Evolutionary conservation across 2,113 vertebrate genomes (phyloP).

Genomic region (Pseudorhombus dupliciocellatus): DNA sequence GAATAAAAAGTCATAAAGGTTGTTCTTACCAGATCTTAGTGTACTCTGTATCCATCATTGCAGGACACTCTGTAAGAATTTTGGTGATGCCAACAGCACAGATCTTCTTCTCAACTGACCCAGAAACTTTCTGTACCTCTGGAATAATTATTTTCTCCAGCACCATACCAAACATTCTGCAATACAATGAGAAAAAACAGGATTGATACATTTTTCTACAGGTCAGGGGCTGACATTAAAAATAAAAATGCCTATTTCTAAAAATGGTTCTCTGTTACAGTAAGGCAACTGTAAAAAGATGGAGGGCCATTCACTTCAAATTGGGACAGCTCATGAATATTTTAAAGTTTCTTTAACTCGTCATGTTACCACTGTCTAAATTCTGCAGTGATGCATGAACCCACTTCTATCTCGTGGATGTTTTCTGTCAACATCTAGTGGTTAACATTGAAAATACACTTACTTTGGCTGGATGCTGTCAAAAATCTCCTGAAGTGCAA

Average conservation of each 20-base stretch:
- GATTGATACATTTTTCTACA: neutral
- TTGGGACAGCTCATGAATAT: neutral
- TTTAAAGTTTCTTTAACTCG: neutral
- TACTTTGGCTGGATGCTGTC: constrained; percentile 98
- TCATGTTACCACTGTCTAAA: neutral
- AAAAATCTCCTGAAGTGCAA: constrained; percentile 96
- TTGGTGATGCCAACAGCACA: constrained; percentile 98
- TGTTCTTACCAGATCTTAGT: constrained; percentile 94
- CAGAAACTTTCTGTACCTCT: constrained; percentile 98
- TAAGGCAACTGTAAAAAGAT: neutral
- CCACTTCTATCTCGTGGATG: too few species aligned
- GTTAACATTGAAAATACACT: constrained; percentile 62
- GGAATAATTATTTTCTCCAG: constrained; percentile 98
- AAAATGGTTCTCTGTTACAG: too few species aligned
- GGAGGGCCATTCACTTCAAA: neutral
- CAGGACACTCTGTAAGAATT: constrained; percentile 93
- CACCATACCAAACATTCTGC: constrained; percentile 99
- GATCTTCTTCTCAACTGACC: constrained; percentile 96
- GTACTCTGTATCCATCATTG: constrained; percentile 99
- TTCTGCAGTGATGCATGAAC: neutral
- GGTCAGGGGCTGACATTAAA: neutral
- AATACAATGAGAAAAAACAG: neutral
- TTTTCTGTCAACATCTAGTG: neutral
- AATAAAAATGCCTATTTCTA: too few species aligned
- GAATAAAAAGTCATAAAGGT: too few species aligned